Percentiles rank a stretch among this genome's conserved stretches.
phyloP scores from a whole-genome alignment of 2,113 vertebrate species.

The Delphinus delphis region DNA sequence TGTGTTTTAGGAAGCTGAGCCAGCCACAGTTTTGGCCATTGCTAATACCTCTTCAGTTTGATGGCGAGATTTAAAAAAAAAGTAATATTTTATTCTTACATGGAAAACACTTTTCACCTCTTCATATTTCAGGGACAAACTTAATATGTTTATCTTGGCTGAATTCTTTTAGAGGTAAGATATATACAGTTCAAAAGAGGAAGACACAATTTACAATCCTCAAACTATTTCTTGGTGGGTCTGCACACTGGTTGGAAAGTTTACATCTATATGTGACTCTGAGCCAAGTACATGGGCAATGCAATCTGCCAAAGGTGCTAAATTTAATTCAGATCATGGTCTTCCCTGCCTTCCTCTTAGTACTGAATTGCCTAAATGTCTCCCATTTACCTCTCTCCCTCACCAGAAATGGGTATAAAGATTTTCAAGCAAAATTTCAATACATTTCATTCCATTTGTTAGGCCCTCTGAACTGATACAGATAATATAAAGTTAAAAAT shows the following conservation, averaged over 20 bases:
- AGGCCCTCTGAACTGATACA: not conserved
- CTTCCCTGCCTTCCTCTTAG: not conserved
- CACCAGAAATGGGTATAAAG: not conserved
- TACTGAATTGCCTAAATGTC: not conserved
- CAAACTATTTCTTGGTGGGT: not conserved
- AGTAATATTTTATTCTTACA: not conserved
- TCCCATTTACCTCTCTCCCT: not conserved
- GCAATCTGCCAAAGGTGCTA: not conserved
- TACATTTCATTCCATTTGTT: not conserved
- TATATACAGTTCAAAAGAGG: not conserved
- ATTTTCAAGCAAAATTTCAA: conserved; percentile 32
- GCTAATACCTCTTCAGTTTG: conserved; percentile 7
- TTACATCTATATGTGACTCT: not conserved
- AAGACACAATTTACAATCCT: not conserved
- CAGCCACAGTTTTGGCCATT: not conserved
- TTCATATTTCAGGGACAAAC: conserved; percentile 45
- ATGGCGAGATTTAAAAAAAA: not conserved
- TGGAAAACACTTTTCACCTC: not conserved
- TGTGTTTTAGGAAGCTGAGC: not conserved
- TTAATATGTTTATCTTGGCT: conserved; percentile 42
- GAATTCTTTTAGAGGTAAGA: conserved; percentile 35
- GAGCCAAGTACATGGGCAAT: not conserved
- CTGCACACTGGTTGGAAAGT: not conserved
- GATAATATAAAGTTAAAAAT: conserved; percentile 14
- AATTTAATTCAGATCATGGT: not conserved